These are phyloP conservation scores for Pissodes strobi DNA, from an alignment of 1,140 invertebrate genomes.

Conservation along the genomic window DNA sequence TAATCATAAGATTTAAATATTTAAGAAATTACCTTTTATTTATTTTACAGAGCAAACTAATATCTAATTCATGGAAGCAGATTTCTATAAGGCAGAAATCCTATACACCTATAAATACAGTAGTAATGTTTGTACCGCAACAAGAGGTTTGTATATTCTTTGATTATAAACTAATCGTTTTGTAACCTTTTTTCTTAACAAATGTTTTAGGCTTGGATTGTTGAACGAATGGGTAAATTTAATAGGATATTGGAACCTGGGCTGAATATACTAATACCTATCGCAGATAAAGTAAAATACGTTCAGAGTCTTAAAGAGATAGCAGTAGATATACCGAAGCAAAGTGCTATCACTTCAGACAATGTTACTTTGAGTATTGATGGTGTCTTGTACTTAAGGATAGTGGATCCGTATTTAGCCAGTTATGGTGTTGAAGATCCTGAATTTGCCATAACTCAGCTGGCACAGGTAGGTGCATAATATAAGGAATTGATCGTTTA, in stretches of 20 bases:
- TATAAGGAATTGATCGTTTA: too few species aligned
- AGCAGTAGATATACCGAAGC: slow-evolving; percentile 98
- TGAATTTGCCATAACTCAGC: slow-evolving; percentile 98
- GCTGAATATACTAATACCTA: slow-evolving; percentile 89
- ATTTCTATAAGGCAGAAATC: slow-evolving; percentile 62
- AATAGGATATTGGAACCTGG: slow-evolving; percentile 91
- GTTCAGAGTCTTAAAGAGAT: slow-evolving; percentile 99
- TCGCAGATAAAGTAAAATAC: slow-evolving; percentile 95
- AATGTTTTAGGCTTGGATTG: slow-evolving; percentile 86
- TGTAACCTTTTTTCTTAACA: slow-evolving; percentile 10
- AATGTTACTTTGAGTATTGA: slow-evolving; percentile 97
- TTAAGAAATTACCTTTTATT: too few species aligned
- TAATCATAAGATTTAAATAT: too few species aligned
- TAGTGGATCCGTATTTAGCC: slow-evolving; percentile 90
- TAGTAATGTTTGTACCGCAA: slow-evolving; percentile 97
- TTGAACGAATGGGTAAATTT: slow-evolving; percentile 98
- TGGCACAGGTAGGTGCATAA: slow-evolving; percentile 83
- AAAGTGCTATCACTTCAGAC: slow-evolving; percentile 96
- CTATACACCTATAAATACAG: slow-evolving; percentile 85
- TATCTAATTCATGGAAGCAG: slow-evolving; percentile 19
- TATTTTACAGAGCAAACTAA: slow-evolving; percentile 22
- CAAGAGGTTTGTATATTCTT: slow-evolving; percentile 77
- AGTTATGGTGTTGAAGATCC: slow-evolving; percentile 99
- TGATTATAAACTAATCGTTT: too few species aligned
- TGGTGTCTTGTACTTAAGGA: slow-evolving; percentile 94